phyloP scores from a whole-genome alignment of 2,113 vertebrate genomes.

The Rhynchomys soricoides region DNA sequence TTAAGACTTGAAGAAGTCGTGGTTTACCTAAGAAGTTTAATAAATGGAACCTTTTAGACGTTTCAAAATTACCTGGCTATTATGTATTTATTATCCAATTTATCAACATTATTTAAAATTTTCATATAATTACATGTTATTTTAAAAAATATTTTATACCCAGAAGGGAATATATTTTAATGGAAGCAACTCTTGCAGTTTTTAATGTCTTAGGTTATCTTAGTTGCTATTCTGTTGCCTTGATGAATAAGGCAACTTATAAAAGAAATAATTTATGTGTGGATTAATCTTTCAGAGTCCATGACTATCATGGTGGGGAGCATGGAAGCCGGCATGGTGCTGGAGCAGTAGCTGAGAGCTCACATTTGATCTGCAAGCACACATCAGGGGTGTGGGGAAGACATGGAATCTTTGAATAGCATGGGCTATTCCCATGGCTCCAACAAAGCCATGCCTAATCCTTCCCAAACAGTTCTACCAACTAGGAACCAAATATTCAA shows the following conservation, averaged over 20 bases:
- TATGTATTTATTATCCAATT: background rate
- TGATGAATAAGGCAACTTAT: background rate
- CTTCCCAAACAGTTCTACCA: background rate
- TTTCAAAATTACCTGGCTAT: background rate
- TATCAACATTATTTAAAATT: background rate
- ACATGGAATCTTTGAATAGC: background rate
- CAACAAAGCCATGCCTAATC: background rate
- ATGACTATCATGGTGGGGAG: background rate
- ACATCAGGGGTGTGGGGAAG: background rate
- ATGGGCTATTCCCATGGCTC: fast-evolving
- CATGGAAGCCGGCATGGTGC: no score
- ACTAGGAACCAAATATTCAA: background rate
- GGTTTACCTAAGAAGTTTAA: background rate
- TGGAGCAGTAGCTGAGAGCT: background rate
- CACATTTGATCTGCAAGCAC: background rate
- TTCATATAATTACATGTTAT: background rate
- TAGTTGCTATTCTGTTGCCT: background rate
- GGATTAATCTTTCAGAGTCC: background rate
- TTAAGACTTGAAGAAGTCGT: background rate
- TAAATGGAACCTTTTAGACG: background rate
- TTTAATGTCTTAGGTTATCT: background rate
- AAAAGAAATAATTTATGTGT: background rate
- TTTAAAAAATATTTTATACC: background rate
- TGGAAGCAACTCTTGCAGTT: background rate
- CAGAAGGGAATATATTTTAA: background rate